Evolutionary conservation across 2,888 invertebrate species (phyloP).

Genomic region (Leptarthrus brevirostris): DNA sequence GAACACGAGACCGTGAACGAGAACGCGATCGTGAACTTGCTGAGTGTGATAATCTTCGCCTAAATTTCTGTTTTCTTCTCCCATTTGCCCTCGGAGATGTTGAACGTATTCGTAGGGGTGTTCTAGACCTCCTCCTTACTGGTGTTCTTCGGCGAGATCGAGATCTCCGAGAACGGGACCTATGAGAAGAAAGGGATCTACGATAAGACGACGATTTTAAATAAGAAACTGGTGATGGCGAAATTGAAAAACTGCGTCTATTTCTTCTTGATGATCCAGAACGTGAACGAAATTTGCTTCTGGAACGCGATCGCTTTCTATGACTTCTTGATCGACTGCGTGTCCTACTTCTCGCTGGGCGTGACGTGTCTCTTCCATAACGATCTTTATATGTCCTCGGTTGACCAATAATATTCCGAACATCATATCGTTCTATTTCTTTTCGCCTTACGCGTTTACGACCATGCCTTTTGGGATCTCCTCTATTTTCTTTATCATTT

Average conservation of each 20-base stretch:
- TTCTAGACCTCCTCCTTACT: conserved; percentile 47
- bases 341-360: conserved; percentile 65
- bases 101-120: conserved; percentile 34
- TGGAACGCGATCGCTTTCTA: conserved; percentile 55
- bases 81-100: conserved; percentile 49
- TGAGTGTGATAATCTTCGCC: conserved; percentile 13
- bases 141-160: conserved; percentile 47
- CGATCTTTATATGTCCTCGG: conserved; percentile 77
- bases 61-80: conserved; percentile 1
- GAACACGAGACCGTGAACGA: conserved; percentile 54
- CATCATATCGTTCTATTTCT: conserved; percentile 86
- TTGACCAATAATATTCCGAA: conserved; percentile 77
- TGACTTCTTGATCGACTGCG: conserved; percentile 58
- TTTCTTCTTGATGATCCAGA: conserved; percentile 52
- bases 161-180: conserved; percentile 57
- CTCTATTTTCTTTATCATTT: conserved; percentile 63
- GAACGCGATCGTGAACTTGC: conserved; percentile 58
- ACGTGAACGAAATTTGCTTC: conserved; percentile 63
- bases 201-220: conserved; percentile 58
- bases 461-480: background rate
- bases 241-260: conserved; percentile 54
- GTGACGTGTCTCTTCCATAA: conserved; percentile 79
- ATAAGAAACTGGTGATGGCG: conserved; percentile 56
- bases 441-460: conserved; percentile 71
- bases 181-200: conserved; percentile 62